Evolutionary conservation across 2,113 vertebrate species (phyloP), one percentile per base, ranked within the genome.

Genomic region (Phainopepla nitens): DNA sequence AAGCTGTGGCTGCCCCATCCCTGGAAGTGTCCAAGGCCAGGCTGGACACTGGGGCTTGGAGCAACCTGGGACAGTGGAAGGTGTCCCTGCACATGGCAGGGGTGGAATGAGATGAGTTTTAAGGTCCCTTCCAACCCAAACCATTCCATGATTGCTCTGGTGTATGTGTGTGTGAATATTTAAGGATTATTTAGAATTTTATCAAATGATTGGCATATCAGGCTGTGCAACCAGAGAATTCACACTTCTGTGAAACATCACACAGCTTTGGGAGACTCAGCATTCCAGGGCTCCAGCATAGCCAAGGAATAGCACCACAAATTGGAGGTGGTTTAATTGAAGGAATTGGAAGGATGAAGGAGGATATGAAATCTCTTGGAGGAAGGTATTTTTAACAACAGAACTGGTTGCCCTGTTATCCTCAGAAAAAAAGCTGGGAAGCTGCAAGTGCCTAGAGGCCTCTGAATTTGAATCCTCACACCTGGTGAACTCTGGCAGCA

Each of bases 1-100:
- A 2, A 82, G n/a, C 31, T 61, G 62, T 42, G 79, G 14, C 17
- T 69, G 39, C 24, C 9, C 7, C 39, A 61, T 35, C 29, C 47
- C 47, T 75, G 78, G 14, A 3, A 76, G 16, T 22, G n/a, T 13
- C 18, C 54, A 61, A 61, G 25, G 17, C 25, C 62, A 54, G 41
- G 6, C 0, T 69, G 62, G 70, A 69, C 0, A 0, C n/a, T n/a
- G n/a, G 14, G 4, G 1, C 10, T 47, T 31, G 47, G 62, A 82
- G 16, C 29, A 42, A 0, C 12, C 41, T 76, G 62, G 16, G 10
- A 2, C 0, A 22, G 4, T 41, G 35, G n/a, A 23, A 90, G 4
- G 7, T 31, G 54, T 49, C 35, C 15, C 35, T 76, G 47, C 29
- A 23, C 24, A 18, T 31, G 39, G 21, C 14, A 23, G 31, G 29